These are phyloP conservation scores for Rhineura floridana DNA, from an alignment of 2,113 vertebrate species.

Conservation along the genomic window DNA sequence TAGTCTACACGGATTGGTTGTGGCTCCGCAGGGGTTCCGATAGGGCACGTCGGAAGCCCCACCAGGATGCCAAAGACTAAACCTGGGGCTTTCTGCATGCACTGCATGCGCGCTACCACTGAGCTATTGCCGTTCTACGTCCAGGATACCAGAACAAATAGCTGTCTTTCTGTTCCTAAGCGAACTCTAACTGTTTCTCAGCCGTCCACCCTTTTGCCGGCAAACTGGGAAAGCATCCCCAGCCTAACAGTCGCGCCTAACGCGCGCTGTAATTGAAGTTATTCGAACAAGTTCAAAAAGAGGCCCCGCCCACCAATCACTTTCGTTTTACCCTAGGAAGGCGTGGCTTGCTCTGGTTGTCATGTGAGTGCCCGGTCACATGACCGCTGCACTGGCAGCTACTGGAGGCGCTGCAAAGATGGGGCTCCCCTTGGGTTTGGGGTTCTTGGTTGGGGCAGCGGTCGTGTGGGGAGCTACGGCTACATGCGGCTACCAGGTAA, in stretches of 20 bases:
- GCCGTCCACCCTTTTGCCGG: not conserved
- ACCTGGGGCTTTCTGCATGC: not conserved
- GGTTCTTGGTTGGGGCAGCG: not conserved
- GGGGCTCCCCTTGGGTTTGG: not conserved
- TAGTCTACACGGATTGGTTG: no score
- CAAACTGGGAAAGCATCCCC: not conserved
- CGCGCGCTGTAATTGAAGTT: no score
- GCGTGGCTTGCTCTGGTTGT: not conserved
- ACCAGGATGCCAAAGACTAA: not conserved
- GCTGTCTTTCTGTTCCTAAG: no score
- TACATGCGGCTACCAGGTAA: not conserved
- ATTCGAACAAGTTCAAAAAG: not conserved
- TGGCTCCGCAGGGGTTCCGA: no score
- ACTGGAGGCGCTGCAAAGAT: not conserved
- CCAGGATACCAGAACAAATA: no score
- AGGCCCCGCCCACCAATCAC: fast-evolving
- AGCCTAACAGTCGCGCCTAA: no score
- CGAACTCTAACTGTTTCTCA: no score
- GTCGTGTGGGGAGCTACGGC: not conserved
- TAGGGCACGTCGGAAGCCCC: no score
- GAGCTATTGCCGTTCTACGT: no score
- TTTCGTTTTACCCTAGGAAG: fast-evolving
- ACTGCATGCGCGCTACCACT: no score
- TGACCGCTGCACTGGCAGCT: not conserved
- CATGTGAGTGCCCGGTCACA: not conserved